phyloP scores from a whole-genome alignment of 2,113 vertebrate genomes.

The cattle (Bos taurus) region DNA sequence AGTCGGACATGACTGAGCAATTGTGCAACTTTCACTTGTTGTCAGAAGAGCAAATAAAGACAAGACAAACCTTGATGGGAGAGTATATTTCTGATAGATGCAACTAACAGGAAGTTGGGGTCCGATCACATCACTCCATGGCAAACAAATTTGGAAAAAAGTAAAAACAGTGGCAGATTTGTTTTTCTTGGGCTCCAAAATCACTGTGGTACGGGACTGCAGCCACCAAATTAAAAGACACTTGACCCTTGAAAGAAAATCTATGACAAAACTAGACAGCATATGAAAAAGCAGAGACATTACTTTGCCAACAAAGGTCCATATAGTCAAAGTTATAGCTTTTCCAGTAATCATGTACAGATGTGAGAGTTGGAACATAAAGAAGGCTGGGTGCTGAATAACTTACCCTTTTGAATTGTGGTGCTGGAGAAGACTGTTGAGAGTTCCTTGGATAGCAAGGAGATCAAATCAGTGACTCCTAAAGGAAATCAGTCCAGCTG shows the following conservation, averaged over 20 bases:
- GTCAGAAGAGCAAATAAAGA: not conserved
- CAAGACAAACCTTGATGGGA: not conserved
- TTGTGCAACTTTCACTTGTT: not conserved
- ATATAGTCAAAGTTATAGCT: not conserved
- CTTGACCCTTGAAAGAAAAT: not conserved
- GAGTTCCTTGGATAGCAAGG: not conserved
- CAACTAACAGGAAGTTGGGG: not conserved
- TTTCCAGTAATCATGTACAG: not conserved
- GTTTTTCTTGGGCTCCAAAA: not conserved
- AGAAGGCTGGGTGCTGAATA: not conserved
- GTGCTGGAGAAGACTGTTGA: not conserved
- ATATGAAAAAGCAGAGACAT: not conserved
- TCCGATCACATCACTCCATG: not conserved
- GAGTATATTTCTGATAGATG: not conserved
- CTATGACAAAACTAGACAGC: not conserved
- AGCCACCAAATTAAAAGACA: not conserved
- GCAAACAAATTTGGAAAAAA: not conserved
- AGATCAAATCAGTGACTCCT: not conserved
- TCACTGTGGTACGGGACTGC: not conserved
- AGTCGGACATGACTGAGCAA: accelerated
- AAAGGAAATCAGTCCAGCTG: not conserved
- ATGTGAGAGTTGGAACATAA: not conserved
- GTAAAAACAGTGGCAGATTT: not conserved
- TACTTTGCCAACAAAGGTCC: not conserved
- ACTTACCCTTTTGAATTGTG: not conserved